Percentiles rank a stretch among this genome's conserved stretches.
Evolutionary conservation across 2,888 invertebrate species (phyloP).

Genomic region (Eulithis prunata): DNA sequence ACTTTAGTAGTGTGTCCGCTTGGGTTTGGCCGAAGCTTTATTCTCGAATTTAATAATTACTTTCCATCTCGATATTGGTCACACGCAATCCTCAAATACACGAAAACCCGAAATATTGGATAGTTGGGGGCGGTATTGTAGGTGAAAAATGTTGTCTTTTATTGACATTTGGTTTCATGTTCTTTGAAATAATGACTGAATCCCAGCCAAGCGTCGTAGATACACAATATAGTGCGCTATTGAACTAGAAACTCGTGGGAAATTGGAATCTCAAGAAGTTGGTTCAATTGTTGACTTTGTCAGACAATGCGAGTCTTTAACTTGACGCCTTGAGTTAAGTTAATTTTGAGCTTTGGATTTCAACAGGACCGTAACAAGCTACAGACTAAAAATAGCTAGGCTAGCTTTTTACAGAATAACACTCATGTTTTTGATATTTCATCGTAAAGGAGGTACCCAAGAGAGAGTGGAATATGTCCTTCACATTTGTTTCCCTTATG

Average conservation of each 20-base stretch:
- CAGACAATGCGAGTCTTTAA: slow-evolving; percentile 6
- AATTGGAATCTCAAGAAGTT: slow-evolving; percentile 18
- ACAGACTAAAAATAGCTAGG: not conserved
- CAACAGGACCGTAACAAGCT: not conserved
- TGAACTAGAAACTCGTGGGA: slow-evolving; percentile 4
- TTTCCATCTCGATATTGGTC: slow-evolving; percentile 9
- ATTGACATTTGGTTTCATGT: not conserved
- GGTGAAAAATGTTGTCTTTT: not conserved
- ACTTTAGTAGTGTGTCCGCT: not conserved
- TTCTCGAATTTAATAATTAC: not conserved
- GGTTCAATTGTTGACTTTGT: not conserved
- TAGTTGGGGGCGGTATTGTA: not conserved
- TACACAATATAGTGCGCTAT: slow-evolving; percentile 2
- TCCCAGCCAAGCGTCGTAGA: not conserved
- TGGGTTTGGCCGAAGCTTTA: not conserved
- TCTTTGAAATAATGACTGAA: slow-evolving; percentile 2
- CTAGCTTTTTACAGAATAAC: too few relatives aligned
- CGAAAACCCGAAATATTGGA: too few relatives aligned
- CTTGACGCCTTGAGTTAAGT: not conserved
- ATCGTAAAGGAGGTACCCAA: too few relatives aligned
- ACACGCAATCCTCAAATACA: not conserved
- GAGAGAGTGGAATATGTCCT: too few relatives aligned
- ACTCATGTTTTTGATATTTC: too few relatives aligned
- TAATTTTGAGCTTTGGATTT: not conserved
- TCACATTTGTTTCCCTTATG: not conserved